Evolutionary conservation across 2,113 vertebrate species (phyloP).

Genomic region (Narcine bancroftii): DNA sequence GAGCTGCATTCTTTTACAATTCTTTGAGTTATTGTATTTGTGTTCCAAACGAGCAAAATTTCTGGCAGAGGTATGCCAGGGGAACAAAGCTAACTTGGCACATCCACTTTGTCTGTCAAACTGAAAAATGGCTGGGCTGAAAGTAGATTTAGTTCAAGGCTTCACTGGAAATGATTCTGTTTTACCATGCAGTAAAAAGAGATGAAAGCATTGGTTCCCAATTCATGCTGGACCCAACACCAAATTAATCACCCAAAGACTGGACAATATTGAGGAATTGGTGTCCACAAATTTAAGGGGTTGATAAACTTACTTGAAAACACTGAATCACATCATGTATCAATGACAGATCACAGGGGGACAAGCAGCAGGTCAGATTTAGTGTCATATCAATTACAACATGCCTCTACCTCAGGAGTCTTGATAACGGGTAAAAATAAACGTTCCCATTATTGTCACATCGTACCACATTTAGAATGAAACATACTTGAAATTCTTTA

Average conservation of each 20-base stretch:
- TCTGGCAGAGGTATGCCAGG: constrained; percentile 35
- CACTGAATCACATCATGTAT: too few species aligned
- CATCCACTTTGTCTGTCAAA: constrained; percentile 40
- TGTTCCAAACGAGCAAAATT: constrained; percentile 39
- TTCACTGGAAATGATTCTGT: constrained; percentile 42
- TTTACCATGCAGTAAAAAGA: constrained; percentile 42
- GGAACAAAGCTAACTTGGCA: constrained; percentile 38
- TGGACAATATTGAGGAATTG: constrained; percentile 40
- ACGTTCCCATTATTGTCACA: too few species aligned
- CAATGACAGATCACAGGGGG: background rate
- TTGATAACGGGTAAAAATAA: too few species aligned
- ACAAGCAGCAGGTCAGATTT: background rate
- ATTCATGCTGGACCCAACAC: constrained; percentile 36
- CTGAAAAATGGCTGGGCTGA: constrained; percentile 41
- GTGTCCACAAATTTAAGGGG: constrained; percentile 34
- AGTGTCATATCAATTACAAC: background rate
- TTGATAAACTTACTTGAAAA: constrained; percentile 40
- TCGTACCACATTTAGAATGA: too few species aligned
- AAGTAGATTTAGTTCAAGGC: constrained; percentile 41
- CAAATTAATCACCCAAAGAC: constrained; percentile 39
- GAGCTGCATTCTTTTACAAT: background rate
- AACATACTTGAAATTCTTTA: too few species aligned
- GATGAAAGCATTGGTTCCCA: constrained; percentile 33
- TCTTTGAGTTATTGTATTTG: background rate
- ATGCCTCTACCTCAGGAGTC: background rate